Evolutionary conservation across 2,888 invertebrate genomes (phyloP), one percentile per base, ranked within the genome.

Genomic region (Drosophila ezoana): DNA sequence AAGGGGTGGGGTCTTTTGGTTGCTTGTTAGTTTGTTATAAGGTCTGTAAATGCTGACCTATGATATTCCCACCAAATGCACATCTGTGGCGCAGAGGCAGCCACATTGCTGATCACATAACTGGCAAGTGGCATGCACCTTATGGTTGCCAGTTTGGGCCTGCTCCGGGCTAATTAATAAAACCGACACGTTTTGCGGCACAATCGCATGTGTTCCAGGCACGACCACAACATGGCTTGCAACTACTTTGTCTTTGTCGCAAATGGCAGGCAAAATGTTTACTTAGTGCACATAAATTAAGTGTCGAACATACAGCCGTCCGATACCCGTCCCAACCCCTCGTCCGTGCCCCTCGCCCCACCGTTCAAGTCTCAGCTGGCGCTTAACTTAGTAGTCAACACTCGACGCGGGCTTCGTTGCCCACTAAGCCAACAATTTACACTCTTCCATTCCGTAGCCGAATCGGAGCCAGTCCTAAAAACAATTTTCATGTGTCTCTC

Each of bases 221-320:
- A 18, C 54, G 45, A 43, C 10, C 49, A 51, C 68, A 47, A 60
- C 67, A 57, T 62, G 66, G 58, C 49, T 47, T 49, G 48, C 76
- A 71, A 67, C 84, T 84, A 83, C 85, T 83, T 79, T 81, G 85
- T 83, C 82, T 87, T 83, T 84, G 82, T 83, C 82, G 81, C 81
- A 83, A 81, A 83, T 86, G 83, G 87, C 85, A 84, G 82, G 81
- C 87, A 81, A 81, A 81, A 85, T 87, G 79, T 87, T 79, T 75
- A 62, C 66, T 61, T 57, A 68, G 68, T 69, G 88, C 86, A 88
- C 84, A 85, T 85, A 85, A 85, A 85, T 85, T 85, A 88, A 78
- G 71, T 65, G 79, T 54, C 52, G 68, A 68, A 45, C 62, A 45
- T 62, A 23, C 54, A 37, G 43, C 9, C 44, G 52, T 38, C 20